Conservation (phyloP, 2,113 vertebrate genomes). For the Phalacrocorax pelagicus region DNA sequence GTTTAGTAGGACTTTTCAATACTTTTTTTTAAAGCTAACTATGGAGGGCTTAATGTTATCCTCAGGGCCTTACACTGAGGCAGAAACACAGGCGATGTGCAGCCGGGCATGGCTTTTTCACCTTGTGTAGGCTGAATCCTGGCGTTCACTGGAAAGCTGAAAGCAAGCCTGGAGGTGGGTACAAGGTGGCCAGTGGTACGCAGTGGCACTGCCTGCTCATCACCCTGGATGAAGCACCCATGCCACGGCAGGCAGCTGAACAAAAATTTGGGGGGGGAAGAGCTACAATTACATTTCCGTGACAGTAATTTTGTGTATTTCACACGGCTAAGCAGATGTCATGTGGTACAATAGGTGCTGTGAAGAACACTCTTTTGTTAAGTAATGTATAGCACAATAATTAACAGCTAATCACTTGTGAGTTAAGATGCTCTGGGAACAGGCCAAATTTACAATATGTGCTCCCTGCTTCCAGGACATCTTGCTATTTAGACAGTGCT, state of each 20-base stretch:
- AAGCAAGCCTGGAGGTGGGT: neutral
- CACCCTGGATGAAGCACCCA: accelerated
- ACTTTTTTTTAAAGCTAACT: neutral
- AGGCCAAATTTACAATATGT: neutral
- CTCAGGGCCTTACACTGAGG: neutral
- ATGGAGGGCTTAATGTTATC: accelerated
- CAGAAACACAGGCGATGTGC: neutral
- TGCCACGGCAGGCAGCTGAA: accelerated
- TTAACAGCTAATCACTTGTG: conserved; percentile 40
- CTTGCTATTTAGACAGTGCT: neutral
- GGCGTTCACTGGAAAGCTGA: accelerated
- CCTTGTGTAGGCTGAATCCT: neutral
- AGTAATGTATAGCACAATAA: conserved; percentile 56
- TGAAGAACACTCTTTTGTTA: conserved; percentile 29
- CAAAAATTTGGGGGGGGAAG: neutral
- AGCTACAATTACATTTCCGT: neutral
- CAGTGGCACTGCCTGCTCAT: accelerated
- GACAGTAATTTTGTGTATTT: neutral
- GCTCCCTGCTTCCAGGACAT: conserved; percentile 3
- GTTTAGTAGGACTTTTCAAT: neutral
- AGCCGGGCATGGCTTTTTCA: neutral
- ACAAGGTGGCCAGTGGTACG: neutral
- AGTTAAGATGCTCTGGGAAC: conserved; percentile 35
- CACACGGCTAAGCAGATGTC: neutral
- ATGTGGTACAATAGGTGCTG: neutral